phyloP scores from a whole-genome alignment of 2,113 vertebrate species.

The Syrrhaptes paradoxus region DNA sequence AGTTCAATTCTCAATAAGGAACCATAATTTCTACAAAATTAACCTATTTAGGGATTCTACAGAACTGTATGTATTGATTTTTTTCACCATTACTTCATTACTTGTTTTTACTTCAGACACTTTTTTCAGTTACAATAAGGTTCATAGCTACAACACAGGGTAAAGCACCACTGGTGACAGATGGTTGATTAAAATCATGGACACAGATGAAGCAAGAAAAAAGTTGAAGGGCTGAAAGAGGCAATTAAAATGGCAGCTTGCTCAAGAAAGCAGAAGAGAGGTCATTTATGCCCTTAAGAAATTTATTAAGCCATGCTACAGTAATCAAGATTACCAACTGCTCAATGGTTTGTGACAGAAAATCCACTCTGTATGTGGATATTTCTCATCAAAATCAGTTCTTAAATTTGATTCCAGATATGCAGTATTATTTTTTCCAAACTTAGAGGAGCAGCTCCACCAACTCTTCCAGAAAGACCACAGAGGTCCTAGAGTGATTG shows the following conservation, averaged over 20 bases:
- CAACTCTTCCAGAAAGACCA: not conserved
- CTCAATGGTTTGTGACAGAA: slow-evolving; percentile 26
- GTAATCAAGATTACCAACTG: slow-evolving; percentile 49
- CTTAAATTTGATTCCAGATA: not conserved
- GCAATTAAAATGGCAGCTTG: slow-evolving; percentile 62
- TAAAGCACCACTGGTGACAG: slow-evolving; percentile 61
- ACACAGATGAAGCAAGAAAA: slow-evolving; percentile 49
- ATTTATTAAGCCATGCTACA: slow-evolving; percentile 49
- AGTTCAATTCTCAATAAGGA: not conserved
- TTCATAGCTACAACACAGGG: not conserved
- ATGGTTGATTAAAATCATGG: slow-evolving; percentile 56
- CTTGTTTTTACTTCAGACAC: not conserved
- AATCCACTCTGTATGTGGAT: not conserved
- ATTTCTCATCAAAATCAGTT: slow-evolving; percentile 22
- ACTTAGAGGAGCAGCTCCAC: not conserved
- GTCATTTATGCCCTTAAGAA: slow-evolving; percentile 59
- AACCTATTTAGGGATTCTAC: not conserved
- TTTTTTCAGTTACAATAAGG: not conserved
- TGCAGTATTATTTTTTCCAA: not conserved
- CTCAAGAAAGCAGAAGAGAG: slow-evolving; percentile 60
- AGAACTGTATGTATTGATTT: not conserved
- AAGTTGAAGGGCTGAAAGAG: slow-evolving; percentile 34
- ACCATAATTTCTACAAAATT: not conserved
- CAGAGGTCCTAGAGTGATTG: not conserved
- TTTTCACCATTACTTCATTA: not conserved